phyloP scores from a whole-genome alignment of 2,797 vertebrate genomes.

The Falco peregrinus region DNA sequence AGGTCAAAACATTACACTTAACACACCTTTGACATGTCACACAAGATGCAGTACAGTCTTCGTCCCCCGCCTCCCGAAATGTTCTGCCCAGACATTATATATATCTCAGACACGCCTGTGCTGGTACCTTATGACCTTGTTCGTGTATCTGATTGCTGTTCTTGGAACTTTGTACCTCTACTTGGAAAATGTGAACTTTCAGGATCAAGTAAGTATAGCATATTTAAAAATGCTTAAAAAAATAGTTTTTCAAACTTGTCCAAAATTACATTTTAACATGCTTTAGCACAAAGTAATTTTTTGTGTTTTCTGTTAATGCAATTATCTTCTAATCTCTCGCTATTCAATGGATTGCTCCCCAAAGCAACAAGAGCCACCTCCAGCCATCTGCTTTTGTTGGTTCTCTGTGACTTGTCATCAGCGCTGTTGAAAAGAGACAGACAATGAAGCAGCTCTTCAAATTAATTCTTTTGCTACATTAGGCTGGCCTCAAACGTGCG shows the following conservation, averaged over 20 bases:
- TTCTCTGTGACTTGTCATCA: neutral
- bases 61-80: no score
- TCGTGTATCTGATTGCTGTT: rapidly evolving
- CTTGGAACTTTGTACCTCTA: neutral
- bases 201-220: neutral
- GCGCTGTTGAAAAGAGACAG: neutral
- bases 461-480: neutral
- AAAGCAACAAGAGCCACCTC: conserved; percentile 2
- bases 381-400: conserved; percentile 38
- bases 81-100: neutral
- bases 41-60: neutral
- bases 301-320: neutral
- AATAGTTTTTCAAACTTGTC: neutral
- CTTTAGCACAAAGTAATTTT: neutral
- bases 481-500: neutral
- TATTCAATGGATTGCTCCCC: neutral
- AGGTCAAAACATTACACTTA: neutral
- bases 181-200: neutral
- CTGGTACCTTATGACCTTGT: neutral
- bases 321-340: neutral
- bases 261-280: neutral
- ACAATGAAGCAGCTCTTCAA: conserved; percentile 23
- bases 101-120: neutral
- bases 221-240: neutral
- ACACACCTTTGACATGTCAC: neutral